These are phyloP conservation scores for Cuculus canorus DNA, from an alignment of 2,797 vertebrate genomes.

Conservation along the genomic window DNA sequence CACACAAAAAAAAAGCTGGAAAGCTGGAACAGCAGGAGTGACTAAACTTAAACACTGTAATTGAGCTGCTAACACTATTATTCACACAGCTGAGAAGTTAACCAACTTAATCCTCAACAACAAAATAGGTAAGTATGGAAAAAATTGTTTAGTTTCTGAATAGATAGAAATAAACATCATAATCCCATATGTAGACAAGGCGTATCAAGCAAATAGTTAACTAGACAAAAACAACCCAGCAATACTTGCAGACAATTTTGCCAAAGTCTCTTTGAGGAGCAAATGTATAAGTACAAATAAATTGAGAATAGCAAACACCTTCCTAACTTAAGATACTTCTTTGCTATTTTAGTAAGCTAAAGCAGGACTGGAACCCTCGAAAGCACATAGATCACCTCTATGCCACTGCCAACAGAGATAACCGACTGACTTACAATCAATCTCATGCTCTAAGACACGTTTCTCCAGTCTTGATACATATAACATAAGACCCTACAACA, in stretches of 20 bases:
- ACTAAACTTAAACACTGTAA: background rate
- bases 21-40: slow-evolving; percentile 6
- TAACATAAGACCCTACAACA: accelerated
- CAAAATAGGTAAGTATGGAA: background rate
- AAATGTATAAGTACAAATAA: background rate
- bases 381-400: background rate
- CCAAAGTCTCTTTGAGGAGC: background rate
- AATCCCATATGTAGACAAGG: accelerated
- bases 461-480: accelerated
- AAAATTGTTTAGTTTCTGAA: background rate
- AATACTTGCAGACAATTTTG: background rate
- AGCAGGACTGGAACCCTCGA: background rate
- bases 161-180: background rate
- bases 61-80: background rate
- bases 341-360: background rate
- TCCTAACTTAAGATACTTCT: background rate
- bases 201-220: background rate
- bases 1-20: background rate
- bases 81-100: background rate
- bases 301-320: background rate
- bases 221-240: background rate
- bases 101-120: background rate
- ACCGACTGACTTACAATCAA: background rate
- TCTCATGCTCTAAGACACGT: background rate
- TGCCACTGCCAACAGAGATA: accelerated